Evolutionary conservation across 2,888 invertebrate genomes (phyloP).

Genomic region (Buathra laborator): DNA sequence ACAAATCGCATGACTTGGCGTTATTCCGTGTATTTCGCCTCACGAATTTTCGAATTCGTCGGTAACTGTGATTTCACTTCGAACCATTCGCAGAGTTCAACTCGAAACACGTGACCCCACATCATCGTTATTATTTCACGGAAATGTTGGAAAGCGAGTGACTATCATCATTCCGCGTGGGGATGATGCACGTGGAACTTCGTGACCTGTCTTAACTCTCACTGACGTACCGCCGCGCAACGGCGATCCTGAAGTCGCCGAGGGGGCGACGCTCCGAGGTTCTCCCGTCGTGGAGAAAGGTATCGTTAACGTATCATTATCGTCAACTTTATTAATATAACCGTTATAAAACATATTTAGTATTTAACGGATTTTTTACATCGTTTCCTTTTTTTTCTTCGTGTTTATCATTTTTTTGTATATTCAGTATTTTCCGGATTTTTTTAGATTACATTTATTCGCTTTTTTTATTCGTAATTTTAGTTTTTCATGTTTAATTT

Average conservation of each 20-base stretch:
- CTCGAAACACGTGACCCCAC: conserved; percentile 20
- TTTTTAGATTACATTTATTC: too few relatives aligned
- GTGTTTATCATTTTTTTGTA: too few relatives aligned
- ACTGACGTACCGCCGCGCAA: conserved; percentile 22
- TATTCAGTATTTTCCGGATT: too few relatives aligned
- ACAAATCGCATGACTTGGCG: conserved; percentile 12
- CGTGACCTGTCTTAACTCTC: conserved; percentile 47
- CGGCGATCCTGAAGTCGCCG: conserved; percentile 40
- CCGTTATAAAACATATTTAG: too few relatives aligned
- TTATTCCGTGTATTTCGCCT: background rate
- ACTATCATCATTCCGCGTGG: conserved; percentile 15
- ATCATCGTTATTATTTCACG: background rate
- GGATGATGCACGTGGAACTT: conserved; percentile 38
- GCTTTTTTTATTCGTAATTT: too few relatives aligned
- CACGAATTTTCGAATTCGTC: background rate
- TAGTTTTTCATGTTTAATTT: too few relatives aligned
- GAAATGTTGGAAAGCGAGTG: background rate
- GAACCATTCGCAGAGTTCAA: background rate
- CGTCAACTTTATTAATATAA: too few relatives aligned
- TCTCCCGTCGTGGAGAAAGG: conserved; percentile 35
- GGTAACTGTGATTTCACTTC: conserved; percentile 3
- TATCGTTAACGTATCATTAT: background rate
- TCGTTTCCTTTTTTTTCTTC: too few relatives aligned
- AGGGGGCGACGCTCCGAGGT: conserved; percentile 24
- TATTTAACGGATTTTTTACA: too few relatives aligned